Percentiles rank a stretch among this genome's conserved stretches.
Conservation (phyloP, 1,140 invertebrate species). For the Argopecten irradians region DNA sequence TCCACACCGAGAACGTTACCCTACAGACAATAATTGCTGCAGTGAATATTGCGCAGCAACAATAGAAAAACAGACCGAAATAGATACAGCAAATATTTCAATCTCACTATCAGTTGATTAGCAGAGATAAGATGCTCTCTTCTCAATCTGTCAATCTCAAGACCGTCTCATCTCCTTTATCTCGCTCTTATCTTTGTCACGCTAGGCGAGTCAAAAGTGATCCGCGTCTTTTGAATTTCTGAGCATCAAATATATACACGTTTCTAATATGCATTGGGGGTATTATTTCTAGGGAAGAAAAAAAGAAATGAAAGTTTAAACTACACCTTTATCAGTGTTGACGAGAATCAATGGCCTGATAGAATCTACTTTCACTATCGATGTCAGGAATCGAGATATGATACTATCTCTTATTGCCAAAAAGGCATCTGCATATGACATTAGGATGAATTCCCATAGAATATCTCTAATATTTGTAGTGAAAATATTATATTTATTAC, state of each 20-base stretch:
- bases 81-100: conserved; percentile 2
- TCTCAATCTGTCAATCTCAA: neutral
- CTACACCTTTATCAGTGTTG: neutral
- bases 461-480: neutral
- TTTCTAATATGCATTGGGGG: conserved; percentile 15
- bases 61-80: neutral
- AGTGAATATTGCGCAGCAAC: neutral
- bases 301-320: neutral
- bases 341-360: neutral
- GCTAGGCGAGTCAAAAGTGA: conserved; percentile 2
- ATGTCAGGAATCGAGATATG: neutral
- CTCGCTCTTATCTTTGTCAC: neutral
- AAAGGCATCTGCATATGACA: neutral
- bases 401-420: neutral
- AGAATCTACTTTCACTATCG: neutral
- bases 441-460: neutral
- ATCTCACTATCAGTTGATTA: neutral
- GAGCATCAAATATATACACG: conserved; percentile 2
- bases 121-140: neutral
- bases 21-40: neutral
- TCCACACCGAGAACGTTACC: neutral
- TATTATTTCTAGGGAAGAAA: neutral
- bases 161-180: neutral
- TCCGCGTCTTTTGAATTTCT: neutral
- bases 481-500: neutral